Base-by-base conservation (phyloP, 2,888 invertebrate species). In the Conus canariensis region DNA sequence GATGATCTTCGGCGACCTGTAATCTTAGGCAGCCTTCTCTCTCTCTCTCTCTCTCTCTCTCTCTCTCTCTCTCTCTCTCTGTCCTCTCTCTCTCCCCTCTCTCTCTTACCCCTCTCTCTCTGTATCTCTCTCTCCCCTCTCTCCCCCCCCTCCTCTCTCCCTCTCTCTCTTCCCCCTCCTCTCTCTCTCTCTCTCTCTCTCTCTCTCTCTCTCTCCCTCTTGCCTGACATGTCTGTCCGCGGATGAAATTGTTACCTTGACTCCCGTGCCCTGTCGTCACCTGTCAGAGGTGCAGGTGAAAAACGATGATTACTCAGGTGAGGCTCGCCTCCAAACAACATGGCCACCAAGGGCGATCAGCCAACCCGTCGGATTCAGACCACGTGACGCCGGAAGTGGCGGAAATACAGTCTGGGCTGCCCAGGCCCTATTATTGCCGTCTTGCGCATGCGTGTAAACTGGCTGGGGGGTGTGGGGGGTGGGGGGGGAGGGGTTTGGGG, bases 241-340 rank as follows among this genome's bases (percentile, higher is more conserved):
- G 64, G 64, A 64, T 64, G 16, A 64, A 64, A 64, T 74, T n/a
- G 74, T 16, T 74, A 74, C 74, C 16, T 74, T 19, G 74, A n/a
- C 74, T 74, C 74, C 12, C 1, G 74, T 74, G 74, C 19, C 19
- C 74, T 74, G 22, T n/a, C 74, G 74, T n/a, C 74, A 74, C 74
- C 64, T 74, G 74, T 74, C 74, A n/a, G 74, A 19, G 16, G 74
- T 8, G 74, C 74, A 16, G 74, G 74, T 74, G 74, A 74, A 74
- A 74, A 74, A 74, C 74, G 74, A 74, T 74, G n/a, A 74, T 74
- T 74, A 74, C 74, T 74, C 74, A 74, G 74, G 74, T 74, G n/a
- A 74, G n/a, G 22, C 74, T 22, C n/a, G 16, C 9, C 74, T 74
- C 64, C 19, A 74, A 12, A 74, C 19, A 74, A 74, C 19, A 22